A percentile compares a stretch with the other conserved stretches of the same genome.
phyloP scores from a whole-genome alignment of 2,113 vertebrate species.

The Mormoops blainvillei region DNA sequence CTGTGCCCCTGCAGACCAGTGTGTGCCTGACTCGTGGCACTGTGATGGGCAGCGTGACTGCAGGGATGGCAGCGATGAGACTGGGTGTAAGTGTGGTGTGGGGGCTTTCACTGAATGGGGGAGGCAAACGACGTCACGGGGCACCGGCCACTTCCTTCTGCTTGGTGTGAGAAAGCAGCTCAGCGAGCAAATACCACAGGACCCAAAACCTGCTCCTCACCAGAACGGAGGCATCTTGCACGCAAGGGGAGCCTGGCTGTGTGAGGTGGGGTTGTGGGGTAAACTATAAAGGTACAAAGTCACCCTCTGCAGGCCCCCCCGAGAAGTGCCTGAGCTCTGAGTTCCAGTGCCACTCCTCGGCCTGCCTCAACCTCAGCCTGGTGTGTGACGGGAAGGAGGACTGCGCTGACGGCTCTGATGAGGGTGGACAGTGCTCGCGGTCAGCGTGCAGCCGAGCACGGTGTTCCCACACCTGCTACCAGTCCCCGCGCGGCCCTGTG shows the following conservation, averaged over 20 bases:
- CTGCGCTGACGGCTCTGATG: conserved; percentile 88
- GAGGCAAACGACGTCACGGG: background rate
- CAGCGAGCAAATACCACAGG: rapidly evolving
- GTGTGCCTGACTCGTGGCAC: conserved; percentile 86
- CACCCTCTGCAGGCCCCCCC: conserved; percentile 74
- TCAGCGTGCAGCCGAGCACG: conserved; percentile 58
- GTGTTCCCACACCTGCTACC: conserved; percentile 85
- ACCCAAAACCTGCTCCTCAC: background rate
- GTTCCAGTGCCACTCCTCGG: conserved; percentile 80
- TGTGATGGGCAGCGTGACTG: conserved; percentile 89
- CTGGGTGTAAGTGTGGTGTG: conserved; percentile 82
- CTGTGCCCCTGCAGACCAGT: conserved; percentile 79
- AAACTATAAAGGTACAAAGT: background rate
- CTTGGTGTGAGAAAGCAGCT: background rate
- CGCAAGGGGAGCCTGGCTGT: too few relatives aligned
- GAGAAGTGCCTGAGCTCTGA: conserved; percentile 79
- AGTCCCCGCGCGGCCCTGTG: conserved; percentile 86
- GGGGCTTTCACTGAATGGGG: rapidly evolving
- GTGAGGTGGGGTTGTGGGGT: background rate
- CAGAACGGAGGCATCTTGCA: rapidly evolving
- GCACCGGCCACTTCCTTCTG: background rate
- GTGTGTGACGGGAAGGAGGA: conserved; percentile 84
- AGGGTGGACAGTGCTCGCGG: conserved; percentile 81
- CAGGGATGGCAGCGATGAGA: conserved; percentile 84
- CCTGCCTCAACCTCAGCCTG: conserved; percentile 82